Evolutionary conservation across 2,888 invertebrate genomes (phyloP), one percentile per base, ranked within the genome.

Genomic region (Trachelus iudaicus): DNA sequence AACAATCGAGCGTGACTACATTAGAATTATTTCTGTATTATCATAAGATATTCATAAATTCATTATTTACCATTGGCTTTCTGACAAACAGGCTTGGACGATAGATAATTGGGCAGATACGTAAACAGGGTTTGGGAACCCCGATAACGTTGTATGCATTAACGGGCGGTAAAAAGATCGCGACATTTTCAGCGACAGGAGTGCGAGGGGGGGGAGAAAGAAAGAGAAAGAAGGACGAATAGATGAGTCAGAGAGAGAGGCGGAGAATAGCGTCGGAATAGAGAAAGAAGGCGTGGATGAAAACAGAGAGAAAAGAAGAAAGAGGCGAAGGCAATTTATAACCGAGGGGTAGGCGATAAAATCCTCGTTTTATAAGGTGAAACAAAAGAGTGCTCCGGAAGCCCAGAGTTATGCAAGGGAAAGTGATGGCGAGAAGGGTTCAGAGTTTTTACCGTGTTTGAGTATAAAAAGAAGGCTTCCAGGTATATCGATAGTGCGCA

Each of bases 331-430:
- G 34, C 34, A 56, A 56, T 56, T 23, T 56, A 56, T 56, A 56
- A 56, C 35, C 37, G 76, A 34, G 71, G 31, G 34, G 69, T 34
- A 37, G 76, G 76, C 76, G 76, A 79, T 79, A 79, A 79, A 79
- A 79, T 79, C 74, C 76, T 31, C 73, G 76, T 79, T 79, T 79
- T 76, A 77, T 79, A 76, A 79, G 79, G 76, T 77, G 76, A 79
- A 77, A 79, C 79, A 79, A 79, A 79, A 76, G 79, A 76, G 76
- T 34, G 71, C 23, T 34, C 34, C 71, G 74, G 74, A 74, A 40
- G 74, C 35, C 34, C 23, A 34, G 74, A 74, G 74, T 34, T 74
- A 34, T 23, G 74, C 35, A 34, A n/a, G 34, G 34, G 74, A 74
- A 74, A 74, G 74, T 74, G 74, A 74, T 74, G 74, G 23, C 35